Base-by-base conservation (phyloP, 2,797 vertebrate species). In the Fistularia commersonii region DNA sequence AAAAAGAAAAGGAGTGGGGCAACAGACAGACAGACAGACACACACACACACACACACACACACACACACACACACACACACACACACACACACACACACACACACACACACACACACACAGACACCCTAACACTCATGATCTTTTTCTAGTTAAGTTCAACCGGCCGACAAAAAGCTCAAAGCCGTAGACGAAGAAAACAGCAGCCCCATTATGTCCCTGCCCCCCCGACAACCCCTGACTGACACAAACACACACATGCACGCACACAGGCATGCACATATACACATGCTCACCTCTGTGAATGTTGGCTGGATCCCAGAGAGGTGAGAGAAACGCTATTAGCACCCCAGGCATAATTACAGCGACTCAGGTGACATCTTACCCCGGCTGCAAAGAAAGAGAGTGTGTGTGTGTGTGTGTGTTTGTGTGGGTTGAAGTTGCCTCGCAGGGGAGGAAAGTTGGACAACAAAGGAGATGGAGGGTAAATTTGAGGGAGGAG, bases 281-380 rank as follows among this genome's bases (percentile, higher is more conserved):
- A 63, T 57, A 77, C 48, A 52, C 55, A 64, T 61, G 69, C 45
- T 70, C 54, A 57, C 64, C 43, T 64, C 54, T 53, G 36, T 66
- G 67, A 23, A 23, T 4, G 23, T 23, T 67, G 72, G 69, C 54
- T 57, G 66, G 38, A 39, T 76, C 67, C 64, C 58, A 68, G 58
- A 69, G 80, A 82, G 78, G 81, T 79, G 85, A 87, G 81, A 88
- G 83, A 87, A 88, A 87, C 46, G 69, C 83, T 88, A 87, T 90
- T 90, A 87, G 80, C 83, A 90, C 87, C 83, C 77, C 77, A 72
- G 61, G 66, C 73, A 69, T 90, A 91, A 91, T 91, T 89, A 91
- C 83, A 89, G 81, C 81, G 67, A 84, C 81, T 89, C 80, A 77
- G 86, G 76, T 89, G 86, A 90, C 88, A 85, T 80, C 72, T 80